phyloP scores from a whole-genome alignment of 2,113 vertebrate genomes.

The Phyllostomus hastatus region DNA sequence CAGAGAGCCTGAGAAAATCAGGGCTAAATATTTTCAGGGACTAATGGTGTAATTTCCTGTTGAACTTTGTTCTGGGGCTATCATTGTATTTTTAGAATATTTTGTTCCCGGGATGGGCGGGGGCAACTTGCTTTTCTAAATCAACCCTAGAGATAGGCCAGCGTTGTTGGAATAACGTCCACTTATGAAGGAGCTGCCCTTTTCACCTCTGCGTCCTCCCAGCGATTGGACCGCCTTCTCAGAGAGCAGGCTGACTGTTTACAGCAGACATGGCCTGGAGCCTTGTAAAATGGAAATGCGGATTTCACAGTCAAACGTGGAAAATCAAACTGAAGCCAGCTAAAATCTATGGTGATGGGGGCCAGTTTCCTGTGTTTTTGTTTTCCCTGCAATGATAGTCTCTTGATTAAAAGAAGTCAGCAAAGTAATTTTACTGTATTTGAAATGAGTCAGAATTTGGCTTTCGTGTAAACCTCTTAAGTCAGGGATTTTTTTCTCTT shows the following conservation, averaged over 20 bases:
- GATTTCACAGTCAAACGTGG: not conserved
- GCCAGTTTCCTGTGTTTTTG: not conserved
- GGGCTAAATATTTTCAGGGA: not conserved
- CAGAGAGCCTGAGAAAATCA: not conserved
- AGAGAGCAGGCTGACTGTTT: not conserved
- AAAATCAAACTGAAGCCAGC: not conserved
- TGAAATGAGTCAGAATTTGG: slow-evolving; percentile 6
- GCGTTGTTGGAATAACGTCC: not conserved
- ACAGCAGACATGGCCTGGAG: not conserved
- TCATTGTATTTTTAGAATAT: slow-evolving; percentile 21
- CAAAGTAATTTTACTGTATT: not conserved
- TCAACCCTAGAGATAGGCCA: not conserved
- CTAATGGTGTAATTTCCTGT: slow-evolving; percentile 7
- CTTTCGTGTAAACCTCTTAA: not conserved
- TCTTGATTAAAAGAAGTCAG: not conserved
- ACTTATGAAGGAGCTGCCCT: not conserved
- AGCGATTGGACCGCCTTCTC: not conserved
- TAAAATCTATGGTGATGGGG: not conserved
- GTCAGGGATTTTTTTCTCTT: not conserved
- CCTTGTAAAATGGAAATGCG: not conserved
- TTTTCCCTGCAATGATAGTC: not conserved
- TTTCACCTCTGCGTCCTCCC: not conserved
- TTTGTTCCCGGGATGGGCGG: slow-evolving; percentile 53
- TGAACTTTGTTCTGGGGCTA: not conserved
- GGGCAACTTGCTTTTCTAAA: slow-evolving; percentile 27